Conservation (phyloP, 2,113 vertebrate genomes). For the Grantiella picta region DNA sequence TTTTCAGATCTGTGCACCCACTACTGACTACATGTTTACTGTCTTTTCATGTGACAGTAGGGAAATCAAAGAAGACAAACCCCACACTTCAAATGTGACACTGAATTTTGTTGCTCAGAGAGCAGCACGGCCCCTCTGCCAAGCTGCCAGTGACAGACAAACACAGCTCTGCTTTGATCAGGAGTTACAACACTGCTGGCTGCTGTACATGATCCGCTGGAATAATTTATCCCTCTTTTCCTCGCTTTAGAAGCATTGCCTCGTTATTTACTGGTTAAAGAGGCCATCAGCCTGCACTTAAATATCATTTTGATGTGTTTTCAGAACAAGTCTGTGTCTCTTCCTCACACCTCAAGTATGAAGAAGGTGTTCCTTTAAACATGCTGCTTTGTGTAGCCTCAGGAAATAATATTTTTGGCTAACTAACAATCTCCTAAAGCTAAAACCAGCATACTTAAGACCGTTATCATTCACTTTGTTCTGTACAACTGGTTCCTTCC, state of each 20-base stretch:
- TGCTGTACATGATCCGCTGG: background rate
- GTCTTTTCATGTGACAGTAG: background rate
- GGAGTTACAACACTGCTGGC: background rate
- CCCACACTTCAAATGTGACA: background rate
- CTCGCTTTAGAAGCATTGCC: background rate
- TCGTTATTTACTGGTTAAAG: background rate
- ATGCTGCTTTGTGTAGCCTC: background rate
- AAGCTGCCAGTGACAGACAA: background rate
- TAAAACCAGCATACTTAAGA: background rate
- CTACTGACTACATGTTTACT: background rate
- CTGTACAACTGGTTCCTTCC: background rate
- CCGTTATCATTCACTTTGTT: background rate
- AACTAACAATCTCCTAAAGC: background rate
- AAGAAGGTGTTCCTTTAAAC: background rate
- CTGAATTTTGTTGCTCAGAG: background rate
- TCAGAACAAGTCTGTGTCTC: background rate
- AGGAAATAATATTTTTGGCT: background rate
- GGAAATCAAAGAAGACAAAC: slow-evolving; percentile 13
- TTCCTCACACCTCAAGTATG: background rate
- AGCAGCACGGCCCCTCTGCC: background rate
- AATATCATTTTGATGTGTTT: background rate
- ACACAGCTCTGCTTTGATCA: slow-evolving; percentile 46
- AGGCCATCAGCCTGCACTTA: background rate
- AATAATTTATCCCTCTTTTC: background rate
- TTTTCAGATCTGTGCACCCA: background rate